Evolutionary conservation across 1,140 invertebrate genomes (phyloP).

Genomic region (Tetramorium parvispinum): DNA sequence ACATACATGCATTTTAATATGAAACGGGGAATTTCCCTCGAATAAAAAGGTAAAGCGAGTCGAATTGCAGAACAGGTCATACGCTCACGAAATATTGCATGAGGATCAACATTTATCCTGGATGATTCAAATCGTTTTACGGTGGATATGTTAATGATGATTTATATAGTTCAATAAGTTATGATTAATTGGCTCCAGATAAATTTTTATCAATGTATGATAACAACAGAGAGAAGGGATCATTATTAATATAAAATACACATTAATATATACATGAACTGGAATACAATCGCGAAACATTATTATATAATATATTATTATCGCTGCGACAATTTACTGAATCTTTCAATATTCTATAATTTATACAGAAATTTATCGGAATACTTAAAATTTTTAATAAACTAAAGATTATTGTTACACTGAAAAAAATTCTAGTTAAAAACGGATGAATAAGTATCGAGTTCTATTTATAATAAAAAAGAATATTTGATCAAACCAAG

Average conservation of each 20-base stretch:
- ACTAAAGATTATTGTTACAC: too few species aligned
- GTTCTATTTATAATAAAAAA: too few species aligned
- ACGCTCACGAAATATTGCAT: background rate
- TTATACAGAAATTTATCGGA: background rate
- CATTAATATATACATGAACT: too few species aligned
- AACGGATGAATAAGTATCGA: too few species aligned
- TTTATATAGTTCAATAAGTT: background rate
- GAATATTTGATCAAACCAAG: too few species aligned
- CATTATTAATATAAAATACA: background rate
- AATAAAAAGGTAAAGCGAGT: slow-evolving; percentile 36
- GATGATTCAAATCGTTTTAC: background rate
- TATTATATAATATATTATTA: background rate
- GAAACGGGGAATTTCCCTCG: slow-evolving; percentile 19
- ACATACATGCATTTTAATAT: slow-evolving; percentile 26
- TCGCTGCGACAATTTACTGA: background rate
- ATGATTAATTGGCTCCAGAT: background rate
- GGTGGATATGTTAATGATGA: background rate
- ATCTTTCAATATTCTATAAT: background rate
- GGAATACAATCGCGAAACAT: background rate
- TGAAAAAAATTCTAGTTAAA: too few species aligned
- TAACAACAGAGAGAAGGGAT: background rate
- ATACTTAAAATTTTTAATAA: background rate
- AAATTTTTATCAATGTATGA: background rate
- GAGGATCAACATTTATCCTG: background rate
- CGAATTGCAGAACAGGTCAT: slow-evolving; percentile 9